Evolutionary conservation across 2,797 vertebrate genomes (phyloP), one percentile per base, ranked within the genome.

Genomic region (Pseudomugil gertrudae): DNA sequence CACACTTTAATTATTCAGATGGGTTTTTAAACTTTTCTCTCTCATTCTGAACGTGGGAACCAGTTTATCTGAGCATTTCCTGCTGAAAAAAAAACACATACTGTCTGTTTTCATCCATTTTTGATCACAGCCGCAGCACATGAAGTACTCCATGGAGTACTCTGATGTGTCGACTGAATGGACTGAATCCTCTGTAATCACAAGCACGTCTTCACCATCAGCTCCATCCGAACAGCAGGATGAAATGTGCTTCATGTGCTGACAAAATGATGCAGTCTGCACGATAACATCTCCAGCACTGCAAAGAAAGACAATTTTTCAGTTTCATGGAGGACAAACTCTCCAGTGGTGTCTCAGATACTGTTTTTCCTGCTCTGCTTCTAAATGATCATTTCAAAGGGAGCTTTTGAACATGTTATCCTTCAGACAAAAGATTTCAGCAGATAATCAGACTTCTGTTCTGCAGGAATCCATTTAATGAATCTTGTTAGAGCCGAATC

Each of bases 251-350:
- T 45, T 21, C n/a, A 45, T 21, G n/a, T 45, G 43, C 45, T 10
- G 45, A 47, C 45, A 47, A 47, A 47, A 19, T 43, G 40, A 43
- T 43, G 40, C 40, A 43, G 40, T 23, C 45, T n/a, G 40, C 40
- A 43, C n/a, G 40, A 43, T n/a, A n/a, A 43, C 45, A 23, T 47
- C 45, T 47, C 9, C 10, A 11, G 43, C 21, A 40, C 15, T 6
- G 0, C 6, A 43, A 15, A 43, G 40, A 43, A 43, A 43, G 17
- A 43, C 14, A 6, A 40, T 43, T 19, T 6, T n/a, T 43, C 40
- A 8, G 40, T 19, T 6, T 43, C 9, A 45, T n/a, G 23, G 45
- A 47, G n/a, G 9, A 47, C 4, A 47, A 21, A 23, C 45, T 11
- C 45, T 48, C 45, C 45, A 10, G 9, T 23, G 9, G 21, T 24